A percentile compares a stretch with the other conserved stretches of the same genome.
These are phyloP conservation scores for Leptinotarsa peninsularis DNA, from an alignment of 2,888 invertebrate species.

Conservation along the genomic window DNA sequence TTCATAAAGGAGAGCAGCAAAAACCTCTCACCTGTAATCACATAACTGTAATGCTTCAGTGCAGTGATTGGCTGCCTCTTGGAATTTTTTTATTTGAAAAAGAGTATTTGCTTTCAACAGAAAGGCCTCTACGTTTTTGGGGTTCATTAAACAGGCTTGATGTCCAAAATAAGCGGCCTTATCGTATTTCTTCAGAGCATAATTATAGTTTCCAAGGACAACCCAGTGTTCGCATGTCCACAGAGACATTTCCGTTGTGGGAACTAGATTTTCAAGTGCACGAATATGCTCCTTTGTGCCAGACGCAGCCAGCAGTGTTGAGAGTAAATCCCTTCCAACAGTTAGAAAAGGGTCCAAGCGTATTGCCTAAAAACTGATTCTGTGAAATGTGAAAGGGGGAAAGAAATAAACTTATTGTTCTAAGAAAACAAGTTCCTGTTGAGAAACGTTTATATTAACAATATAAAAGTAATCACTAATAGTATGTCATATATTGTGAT, in stretches of 20 bases:
- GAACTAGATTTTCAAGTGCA: conserved; percentile 56
- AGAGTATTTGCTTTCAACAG: conserved; percentile 79
- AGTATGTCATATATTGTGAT: too few species aligned
- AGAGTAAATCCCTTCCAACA: conserved; percentile 58
- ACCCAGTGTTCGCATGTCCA: conserved; percentile 77
- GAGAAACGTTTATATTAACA: neutral
- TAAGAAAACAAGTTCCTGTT: too few species aligned
- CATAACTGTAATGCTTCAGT: conserved; percentile 75
- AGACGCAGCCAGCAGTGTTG: conserved; percentile 57
- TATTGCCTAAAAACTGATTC: conserved; percentile 52
- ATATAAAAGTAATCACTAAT: too few species aligned
- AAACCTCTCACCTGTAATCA: conserved; percentile 63
- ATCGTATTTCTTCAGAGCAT: conserved; percentile 73
- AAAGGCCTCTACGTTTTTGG: conserved; percentile 78
- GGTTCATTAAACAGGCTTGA: conserved; percentile 72
- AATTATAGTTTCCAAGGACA: conserved; percentile 79
- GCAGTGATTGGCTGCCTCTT: conserved; percentile 76
- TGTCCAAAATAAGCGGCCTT: conserved; percentile 80
- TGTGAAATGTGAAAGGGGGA: neutral
- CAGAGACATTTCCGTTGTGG: conserved; percentile 56
- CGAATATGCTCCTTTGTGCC: conserved; percentile 59
- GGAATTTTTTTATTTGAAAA: conserved; percentile 74
- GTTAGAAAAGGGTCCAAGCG: conserved; percentile 57
- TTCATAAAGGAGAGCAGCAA: neutral
- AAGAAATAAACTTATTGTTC: neutral